Evolutionary conservation across 2,888 invertebrate species (phyloP).

Genomic region (Stenotaenia linearis): DNA sequence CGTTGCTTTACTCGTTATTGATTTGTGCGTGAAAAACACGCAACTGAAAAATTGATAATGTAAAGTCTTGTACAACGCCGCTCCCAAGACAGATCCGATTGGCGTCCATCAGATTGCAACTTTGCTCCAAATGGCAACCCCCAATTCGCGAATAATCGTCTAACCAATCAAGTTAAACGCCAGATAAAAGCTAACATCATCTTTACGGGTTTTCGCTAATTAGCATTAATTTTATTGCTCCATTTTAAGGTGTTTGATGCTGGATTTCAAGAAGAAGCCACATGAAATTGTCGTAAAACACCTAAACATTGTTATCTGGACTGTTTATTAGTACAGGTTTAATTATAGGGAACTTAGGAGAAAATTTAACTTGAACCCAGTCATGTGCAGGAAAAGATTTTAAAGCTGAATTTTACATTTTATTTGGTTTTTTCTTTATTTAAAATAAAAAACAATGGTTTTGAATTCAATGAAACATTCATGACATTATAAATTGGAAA

Average conservation of each 20-base stretch:
- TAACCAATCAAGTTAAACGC: background rate
- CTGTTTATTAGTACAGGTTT: background rate
- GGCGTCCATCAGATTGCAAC: background rate
- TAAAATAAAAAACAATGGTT: too few species aligned
- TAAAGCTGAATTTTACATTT: too few species aligned
- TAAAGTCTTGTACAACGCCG: background rate
- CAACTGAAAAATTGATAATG: constrained; percentile 1
- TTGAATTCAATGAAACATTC: too few species aligned
- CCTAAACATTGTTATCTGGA: background rate
- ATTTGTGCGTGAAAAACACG: background rate
- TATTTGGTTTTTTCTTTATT: too few species aligned
- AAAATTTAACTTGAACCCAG: background rate
- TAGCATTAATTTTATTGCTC: constrained; percentile 12
- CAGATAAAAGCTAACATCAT: background rate
- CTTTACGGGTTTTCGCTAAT: background rate
- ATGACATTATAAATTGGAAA: too few species aligned
- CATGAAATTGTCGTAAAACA: constrained; percentile 1
- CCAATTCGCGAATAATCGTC: background rate
- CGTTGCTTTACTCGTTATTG: background rate
- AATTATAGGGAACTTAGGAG: background rate
- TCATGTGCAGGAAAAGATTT: background rate
- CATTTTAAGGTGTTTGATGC: constrained; percentile 11
- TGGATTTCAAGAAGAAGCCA: background rate
- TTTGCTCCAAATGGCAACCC: background rate
- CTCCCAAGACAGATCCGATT: background rate